Evolutionary conservation across 2,113 vertebrate species (phyloP).

Genomic region (Lichenostomus cassidix): DNA sequence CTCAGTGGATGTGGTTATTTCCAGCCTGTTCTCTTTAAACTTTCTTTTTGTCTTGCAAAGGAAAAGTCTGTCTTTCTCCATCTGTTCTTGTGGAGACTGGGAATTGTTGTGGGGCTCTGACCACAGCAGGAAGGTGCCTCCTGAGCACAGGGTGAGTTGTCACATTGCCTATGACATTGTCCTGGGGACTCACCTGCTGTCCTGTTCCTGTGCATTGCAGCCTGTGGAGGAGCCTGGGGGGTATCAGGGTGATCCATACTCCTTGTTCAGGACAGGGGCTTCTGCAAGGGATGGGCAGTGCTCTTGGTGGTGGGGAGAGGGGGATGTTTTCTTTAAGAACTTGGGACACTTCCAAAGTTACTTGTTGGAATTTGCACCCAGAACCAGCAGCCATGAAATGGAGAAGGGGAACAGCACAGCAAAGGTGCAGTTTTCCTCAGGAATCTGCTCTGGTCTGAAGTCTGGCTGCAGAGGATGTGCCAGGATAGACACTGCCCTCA

Average conservation of each 20-base stretch:
- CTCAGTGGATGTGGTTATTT: not conserved
- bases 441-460: not conserved
- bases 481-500: not conserved
- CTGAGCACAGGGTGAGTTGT: not conserved
- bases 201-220: not conserved
- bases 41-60: not conserved
- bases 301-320: not conserved
- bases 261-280: not conserved
- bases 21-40: not conserved
- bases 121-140: rapidly evolving
- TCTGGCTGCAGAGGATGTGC: not conserved
- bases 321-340: not conserved
- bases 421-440: not conserved
- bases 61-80: not conserved
- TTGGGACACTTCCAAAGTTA: not conserved
- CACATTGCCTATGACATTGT: not conserved
- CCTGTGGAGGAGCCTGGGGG: not conserved
- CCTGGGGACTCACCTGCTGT: not conserved
- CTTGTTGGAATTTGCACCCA: not conserved
- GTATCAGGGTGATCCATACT: too few relatives aligned
- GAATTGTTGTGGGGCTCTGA: not conserved
- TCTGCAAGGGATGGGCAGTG: not conserved
- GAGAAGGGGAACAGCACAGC: not conserved
- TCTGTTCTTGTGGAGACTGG: not conserved
- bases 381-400: not conserved